A percentile compares a stretch with the other conserved stretches of the same genome.
phyloP scores from a whole-genome alignment of 2,888 invertebrate genomes.

The Vandiemenella viatica region DNA sequence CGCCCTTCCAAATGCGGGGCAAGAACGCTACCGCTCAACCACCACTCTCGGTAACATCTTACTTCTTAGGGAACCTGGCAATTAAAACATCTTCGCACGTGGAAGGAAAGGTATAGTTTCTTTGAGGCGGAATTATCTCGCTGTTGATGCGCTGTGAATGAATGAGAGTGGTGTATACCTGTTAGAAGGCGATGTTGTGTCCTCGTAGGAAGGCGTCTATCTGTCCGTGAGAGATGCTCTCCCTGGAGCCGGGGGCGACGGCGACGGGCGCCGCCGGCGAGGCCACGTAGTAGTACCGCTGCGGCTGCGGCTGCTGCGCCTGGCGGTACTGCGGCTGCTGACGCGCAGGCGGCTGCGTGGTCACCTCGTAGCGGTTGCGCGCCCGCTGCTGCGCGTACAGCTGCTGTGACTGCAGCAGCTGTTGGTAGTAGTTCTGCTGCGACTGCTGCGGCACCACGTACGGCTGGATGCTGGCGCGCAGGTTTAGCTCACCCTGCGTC shows the following conservation, averaged over 20 bases:
- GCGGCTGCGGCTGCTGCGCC: constrained; percentile 33
- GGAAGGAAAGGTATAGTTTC: no score
- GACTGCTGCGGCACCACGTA: constrained; percentile 39
- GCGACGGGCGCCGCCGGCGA: constrained; percentile 26
- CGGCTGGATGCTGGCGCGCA: constrained; percentile 60
- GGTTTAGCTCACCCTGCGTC: constrained; percentile 48
- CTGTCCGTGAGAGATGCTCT: constrained; percentile 45
- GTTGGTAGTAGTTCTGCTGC: constrained; percentile 23
- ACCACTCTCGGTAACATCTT: no score
- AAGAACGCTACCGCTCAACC: no score
- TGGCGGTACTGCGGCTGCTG: constrained; percentile 35
- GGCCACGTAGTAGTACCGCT: constrained; percentile 36
- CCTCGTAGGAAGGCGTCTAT: constrained; percentile 68
- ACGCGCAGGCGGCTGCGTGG: constrained; percentile 41
- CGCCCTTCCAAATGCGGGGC: no score
- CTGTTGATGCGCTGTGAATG: no score
- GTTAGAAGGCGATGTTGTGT: constrained; percentile 21
- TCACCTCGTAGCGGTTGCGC: constrained; percentile 20
- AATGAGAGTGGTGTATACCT: no score
- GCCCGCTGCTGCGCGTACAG: constrained; percentile 44
- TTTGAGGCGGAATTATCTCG: no score
- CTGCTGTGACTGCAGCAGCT: constrained; percentile 42
- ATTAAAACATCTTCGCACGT: no score
- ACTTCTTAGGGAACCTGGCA: no score
- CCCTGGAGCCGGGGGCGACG: constrained; percentile 19